Percentiles rank a stretch among this genome's conserved stretches.
phyloP scores from a whole-genome alignment of 2,113 vertebrate genomes.

The Rhinoptilus africanus region DNA sequence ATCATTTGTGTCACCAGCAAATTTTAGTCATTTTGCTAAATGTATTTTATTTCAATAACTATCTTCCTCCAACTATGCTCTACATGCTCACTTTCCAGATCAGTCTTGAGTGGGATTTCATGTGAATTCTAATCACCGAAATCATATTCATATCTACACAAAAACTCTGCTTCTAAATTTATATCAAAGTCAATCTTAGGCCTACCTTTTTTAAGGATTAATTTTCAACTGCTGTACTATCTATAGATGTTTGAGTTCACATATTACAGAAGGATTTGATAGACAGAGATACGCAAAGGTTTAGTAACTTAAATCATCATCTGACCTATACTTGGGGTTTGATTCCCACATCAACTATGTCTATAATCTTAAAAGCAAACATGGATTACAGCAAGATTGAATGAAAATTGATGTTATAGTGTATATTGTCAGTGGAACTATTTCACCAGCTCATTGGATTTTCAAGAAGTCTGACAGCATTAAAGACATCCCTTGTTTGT shows the following conservation, averaged over 20 bases:
- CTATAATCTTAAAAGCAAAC: slow-evolving; percentile 64
- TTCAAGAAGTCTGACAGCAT: background rate
- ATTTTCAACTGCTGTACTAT: slow-evolving; percentile 6
- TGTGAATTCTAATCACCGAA: slow-evolving; percentile 38
- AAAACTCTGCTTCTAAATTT: background rate
- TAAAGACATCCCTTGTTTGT: slow-evolving; percentile 21
- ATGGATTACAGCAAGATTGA: slow-evolving; percentile 34
- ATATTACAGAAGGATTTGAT: slow-evolving; percentile 38
- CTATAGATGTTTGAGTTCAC: slow-evolving; percentile 24
- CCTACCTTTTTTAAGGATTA: slow-evolving; percentile 36
- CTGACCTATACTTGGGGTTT: slow-evolving; percentile 41
- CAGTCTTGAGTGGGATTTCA: background rate
- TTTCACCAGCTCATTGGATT: slow-evolving; percentile 22
- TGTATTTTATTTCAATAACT: background rate
- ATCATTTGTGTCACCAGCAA: background rate
- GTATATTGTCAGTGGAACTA: slow-evolving; percentile 9
- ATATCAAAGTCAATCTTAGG: background rate
- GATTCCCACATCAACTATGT: slow-evolving; percentile 35
- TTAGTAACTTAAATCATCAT: slow-evolving; percentile 51
- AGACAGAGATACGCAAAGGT: slow-evolving; percentile 17
- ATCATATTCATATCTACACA: background rate
- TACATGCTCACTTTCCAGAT: background rate
- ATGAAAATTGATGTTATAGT: slow-evolving; percentile 40
- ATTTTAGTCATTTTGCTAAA: slow-evolving; percentile 1
- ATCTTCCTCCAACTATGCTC: background rate